Evolutionary conservation across 2,888 invertebrate species (phyloP).

Genomic region (Hipparchia sbordonii): DNA sequence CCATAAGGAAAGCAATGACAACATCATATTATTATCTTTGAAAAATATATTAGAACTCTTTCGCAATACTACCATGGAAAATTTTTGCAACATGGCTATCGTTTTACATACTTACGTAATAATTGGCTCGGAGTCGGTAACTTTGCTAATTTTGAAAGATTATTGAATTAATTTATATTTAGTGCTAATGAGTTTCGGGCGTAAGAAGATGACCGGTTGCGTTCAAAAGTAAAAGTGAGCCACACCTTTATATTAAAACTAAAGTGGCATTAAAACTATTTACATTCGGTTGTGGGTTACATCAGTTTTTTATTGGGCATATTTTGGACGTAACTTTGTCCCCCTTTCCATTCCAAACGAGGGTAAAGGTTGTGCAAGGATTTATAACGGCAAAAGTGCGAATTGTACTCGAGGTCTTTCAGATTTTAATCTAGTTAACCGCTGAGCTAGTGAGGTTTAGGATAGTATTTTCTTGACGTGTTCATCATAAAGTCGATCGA

Average conservation of each 20-base stretch:
- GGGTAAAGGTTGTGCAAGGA: neutral
- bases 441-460: neutral
- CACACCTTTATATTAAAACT: conserved; percentile 38
- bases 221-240: conserved; percentile 43
- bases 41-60: neutral
- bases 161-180: conserved; percentile 8
- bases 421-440: neutral
- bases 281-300: conserved; percentile 38
- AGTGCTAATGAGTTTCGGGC: conserved; percentile 2
- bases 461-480: conserved; percentile 38
- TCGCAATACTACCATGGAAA: conserved; percentile 9
- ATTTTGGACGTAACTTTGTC: neutral
- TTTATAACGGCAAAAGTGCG: neutral
- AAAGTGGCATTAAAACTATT: conserved; percentile 35
- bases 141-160: conserved; percentile 3
- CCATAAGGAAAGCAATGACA: neutral
- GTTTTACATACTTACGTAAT: conserved; percentile 1
- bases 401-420: neutral
- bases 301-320: conserved; percentile 16
- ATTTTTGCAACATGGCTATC: conserved; percentile 6
- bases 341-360: neutral
- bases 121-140: neutral
- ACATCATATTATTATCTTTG: no score
- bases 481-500: conserved; percentile 40
- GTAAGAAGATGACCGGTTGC: conserved; percentile 21